A percentile compares a stretch with the other conserved stretches of the same genome.
These are phyloP conservation scores for Caerostris darwini DNA, from an alignment of 1,140 invertebrate genomes.

Conservation along the genomic window DNA sequence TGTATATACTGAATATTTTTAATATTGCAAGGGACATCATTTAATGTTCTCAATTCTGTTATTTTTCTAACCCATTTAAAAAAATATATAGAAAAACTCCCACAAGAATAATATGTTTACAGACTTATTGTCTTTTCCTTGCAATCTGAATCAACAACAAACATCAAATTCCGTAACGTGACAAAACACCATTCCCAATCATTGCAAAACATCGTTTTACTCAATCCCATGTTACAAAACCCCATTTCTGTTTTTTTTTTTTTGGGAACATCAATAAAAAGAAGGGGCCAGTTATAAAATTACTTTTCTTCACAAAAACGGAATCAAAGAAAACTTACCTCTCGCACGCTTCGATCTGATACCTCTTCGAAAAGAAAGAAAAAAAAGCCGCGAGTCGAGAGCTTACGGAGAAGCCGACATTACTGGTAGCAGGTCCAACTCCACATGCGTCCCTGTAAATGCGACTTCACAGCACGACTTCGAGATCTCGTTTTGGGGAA, in stretches of 20 bases:
- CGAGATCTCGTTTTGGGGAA: background rate
- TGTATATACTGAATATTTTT: no score
- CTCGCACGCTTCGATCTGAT: background rate
- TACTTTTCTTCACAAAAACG: background rate
- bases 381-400: background rate
- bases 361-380: background rate
- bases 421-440: background rate
- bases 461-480: slow-evolving; percentile 58
- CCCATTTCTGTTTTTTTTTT: no score
- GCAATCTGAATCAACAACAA: no score
- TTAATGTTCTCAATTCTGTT: no score
- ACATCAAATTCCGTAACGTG: background rate
- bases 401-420: slow-evolving; percentile 30
- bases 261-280: background rate
- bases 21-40: no score
- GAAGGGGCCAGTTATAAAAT: background rate
- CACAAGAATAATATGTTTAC: no score
- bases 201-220: no score
- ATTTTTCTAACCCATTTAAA: no score
- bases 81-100: no score
- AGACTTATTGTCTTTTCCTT: no score
- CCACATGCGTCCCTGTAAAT: slow-evolving; percentile 47
- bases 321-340: slow-evolving; percentile 37
- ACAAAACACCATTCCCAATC: no score
- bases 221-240: no score